Percentiles rank a stretch among this genome's conserved stretches.
Conservation (phyloP, 2,797 vertebrate species). For the Monodelphis domestica region DNA sequence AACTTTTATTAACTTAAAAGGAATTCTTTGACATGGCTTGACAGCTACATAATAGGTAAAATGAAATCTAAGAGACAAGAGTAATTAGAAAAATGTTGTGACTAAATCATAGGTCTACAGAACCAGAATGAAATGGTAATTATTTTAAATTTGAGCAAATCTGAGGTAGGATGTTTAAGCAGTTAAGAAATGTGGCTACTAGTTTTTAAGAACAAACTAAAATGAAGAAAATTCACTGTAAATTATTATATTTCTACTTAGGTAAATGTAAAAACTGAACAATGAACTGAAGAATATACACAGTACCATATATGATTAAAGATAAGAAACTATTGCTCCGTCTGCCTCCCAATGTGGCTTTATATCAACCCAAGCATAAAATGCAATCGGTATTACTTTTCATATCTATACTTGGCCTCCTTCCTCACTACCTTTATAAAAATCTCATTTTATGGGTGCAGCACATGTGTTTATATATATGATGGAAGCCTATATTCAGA, state of each 20-base stretch:
- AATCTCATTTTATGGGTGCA: not conserved
- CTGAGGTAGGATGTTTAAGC: not conserved
- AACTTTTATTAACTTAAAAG: constrained; percentile 42
- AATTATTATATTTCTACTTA: not conserved
- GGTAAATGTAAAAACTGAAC: not conserved
- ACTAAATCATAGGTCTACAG: constrained; percentile 27
- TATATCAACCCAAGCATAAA: not conserved
- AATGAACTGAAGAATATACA: not conserved
- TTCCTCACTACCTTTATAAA: no score
- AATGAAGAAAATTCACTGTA: not conserved
- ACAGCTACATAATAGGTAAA: constrained; percentile 2
- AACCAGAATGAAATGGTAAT: not conserved
- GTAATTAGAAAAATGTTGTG: constrained; percentile 35
- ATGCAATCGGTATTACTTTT: not conserved
- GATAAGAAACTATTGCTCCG: not conserved
- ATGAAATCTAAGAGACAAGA: not conserved
- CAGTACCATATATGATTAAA: not conserved
- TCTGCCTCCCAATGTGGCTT: not conserved
- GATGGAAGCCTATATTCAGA: not conserved
- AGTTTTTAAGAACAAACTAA: not conserved
- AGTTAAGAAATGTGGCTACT: not conserved
- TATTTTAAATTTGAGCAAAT: not conserved
- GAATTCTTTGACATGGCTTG: constrained; percentile 3
- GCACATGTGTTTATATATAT: no score
- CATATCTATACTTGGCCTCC: not conserved